These are phyloP conservation scores for Syrrhaptes paradoxus DNA, from an alignment of 2,113 vertebrate species.

Conservation along the genomic window DNA sequence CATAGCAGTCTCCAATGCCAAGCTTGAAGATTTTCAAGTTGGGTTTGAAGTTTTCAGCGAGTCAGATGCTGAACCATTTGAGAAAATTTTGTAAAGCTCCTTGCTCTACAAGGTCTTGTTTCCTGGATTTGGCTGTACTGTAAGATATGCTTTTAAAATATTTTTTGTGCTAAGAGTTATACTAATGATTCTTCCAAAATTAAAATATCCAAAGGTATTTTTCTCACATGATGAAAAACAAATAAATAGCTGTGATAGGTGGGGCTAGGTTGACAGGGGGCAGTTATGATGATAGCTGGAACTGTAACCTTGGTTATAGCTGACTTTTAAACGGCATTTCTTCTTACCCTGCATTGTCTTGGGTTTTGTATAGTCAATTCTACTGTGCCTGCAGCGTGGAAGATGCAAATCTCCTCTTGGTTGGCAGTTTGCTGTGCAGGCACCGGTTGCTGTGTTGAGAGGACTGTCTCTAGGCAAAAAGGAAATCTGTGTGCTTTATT, in stretches of 20 bases:
- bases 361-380: not conserved
- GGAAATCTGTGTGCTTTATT: not conserved
- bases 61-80: not conserved
- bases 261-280: not conserved
- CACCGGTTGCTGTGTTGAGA: not conserved
- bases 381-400: accelerated
- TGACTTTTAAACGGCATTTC: not conserved
- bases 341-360: not conserved
- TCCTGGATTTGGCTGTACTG: not conserved
- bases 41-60: not conserved
- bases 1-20: not conserved
- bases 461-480: not conserved
- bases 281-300: not conserved
- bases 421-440: not conserved
- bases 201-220: not conserved
- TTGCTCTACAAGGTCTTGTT: not conserved
- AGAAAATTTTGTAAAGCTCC: not conserved
- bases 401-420: not conserved
- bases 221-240: not conserved
- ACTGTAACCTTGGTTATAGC: not conserved
- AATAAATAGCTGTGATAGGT: not conserved
- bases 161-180: not conserved
- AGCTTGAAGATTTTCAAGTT: not conserved
- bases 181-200: not conserved
- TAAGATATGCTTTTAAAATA: not conserved